These are phyloP conservation scores for Morinoia aosen DNA, from an alignment of 2,888 invertebrate genomes.

Conservation along the genomic window DNA sequence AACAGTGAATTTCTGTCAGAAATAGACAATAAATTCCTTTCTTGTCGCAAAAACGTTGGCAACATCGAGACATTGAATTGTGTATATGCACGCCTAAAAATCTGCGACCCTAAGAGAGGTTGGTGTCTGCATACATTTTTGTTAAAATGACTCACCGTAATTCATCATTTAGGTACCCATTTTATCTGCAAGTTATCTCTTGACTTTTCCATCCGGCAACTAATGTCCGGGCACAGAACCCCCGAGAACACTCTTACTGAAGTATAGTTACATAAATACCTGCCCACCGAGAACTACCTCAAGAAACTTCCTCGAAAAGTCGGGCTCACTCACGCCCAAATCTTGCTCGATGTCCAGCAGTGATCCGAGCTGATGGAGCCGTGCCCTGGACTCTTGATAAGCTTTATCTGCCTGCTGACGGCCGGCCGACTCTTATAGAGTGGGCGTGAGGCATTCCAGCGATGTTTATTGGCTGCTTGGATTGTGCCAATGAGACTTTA, in stretches of 20 bases:
- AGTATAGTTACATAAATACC: background rate
- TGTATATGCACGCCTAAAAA: too few relatives aligned
- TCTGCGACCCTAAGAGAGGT: too few relatives aligned
- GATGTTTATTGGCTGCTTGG: slow-evolving; percentile 1
- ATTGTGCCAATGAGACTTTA: background rate
- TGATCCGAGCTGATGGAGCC: background rate
- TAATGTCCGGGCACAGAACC: background rate
- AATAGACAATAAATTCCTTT: too few relatives aligned
- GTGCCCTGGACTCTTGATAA: background rate
- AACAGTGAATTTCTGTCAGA: too few relatives aligned
- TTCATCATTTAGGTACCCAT: background rate
- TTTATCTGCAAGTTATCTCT: background rate
- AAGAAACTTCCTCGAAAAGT: background rate
- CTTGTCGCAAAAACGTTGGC: too few relatives aligned
- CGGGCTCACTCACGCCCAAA: background rate
- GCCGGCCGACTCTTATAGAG: background rate
- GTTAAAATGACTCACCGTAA: background rate
- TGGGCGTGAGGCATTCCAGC: background rate
- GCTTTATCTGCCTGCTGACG: slow-evolving; percentile 12
- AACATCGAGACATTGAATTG: too few relatives aligned
- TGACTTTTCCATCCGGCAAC: background rate
- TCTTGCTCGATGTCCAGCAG: background rate
- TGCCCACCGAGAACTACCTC: background rate
- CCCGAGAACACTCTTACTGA: background rate
- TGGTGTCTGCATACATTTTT: too few relatives aligned